A percentile compares a stretch with the other conserved stretches of the same genome.
Conservation (phyloP, 2,888 invertebrate species). For the Cantharis rustica region DNA sequence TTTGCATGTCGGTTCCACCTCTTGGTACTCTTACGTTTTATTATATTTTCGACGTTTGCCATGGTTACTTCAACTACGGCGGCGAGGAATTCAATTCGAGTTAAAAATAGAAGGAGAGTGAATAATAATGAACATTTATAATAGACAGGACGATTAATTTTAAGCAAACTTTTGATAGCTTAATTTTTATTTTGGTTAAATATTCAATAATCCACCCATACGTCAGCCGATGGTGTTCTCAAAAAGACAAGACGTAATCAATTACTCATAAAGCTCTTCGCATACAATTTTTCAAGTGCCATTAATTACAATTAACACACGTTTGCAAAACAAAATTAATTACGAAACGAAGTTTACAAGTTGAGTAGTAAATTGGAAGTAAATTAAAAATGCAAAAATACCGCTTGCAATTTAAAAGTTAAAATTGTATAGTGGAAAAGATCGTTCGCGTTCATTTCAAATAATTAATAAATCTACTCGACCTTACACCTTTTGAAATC, state of each 20-base stretch:
- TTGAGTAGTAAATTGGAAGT: background rate
- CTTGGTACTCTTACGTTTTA: constrained; percentile 21
- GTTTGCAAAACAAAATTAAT: background rate
- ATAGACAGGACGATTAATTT: constrained; percentile 4
- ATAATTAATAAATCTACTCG: background rate
- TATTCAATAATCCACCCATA: background rate
- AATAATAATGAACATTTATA: constrained; percentile 20
- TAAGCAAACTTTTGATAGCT: background rate
- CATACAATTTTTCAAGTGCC: background rate
- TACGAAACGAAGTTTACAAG: background rate
- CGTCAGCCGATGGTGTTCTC: background rate
- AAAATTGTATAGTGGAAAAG: background rate
- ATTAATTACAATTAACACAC: background rate
- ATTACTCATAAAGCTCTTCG: background rate
- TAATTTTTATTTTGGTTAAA: background rate
- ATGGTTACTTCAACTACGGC: constrained; percentile 15
- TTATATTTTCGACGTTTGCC: constrained; percentile 14
- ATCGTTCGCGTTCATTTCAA: background rate
- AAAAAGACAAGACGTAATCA: background rate
- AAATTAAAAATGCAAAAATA: background rate
- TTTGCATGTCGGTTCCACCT: constrained; percentile 43
- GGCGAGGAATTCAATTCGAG: constrained; percentile 24
- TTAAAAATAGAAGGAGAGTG: constrained; percentile 34
- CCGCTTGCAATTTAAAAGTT: background rate
- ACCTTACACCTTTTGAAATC: background rate